Evolutionary conservation across 2,888 invertebrate species (phyloP).

Genomic region (Pseudoips prasinana): DNA sequence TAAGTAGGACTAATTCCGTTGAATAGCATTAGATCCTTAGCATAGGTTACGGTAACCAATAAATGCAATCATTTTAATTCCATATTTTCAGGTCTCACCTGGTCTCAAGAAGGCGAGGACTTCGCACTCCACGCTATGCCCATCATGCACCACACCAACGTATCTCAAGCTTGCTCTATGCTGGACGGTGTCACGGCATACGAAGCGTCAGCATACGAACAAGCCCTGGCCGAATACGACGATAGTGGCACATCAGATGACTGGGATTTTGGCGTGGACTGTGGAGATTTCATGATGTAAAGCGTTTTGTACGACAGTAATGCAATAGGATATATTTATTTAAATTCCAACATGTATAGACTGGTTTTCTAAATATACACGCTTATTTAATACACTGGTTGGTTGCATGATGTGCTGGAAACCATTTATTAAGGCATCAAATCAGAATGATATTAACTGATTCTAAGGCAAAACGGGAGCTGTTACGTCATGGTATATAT

Average conservation of each 20-base stretch:
- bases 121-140: conserved; percentile 85
- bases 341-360: too few relatives aligned
- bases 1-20: too few relatives aligned
- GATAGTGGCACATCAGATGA: conserved; percentile 82
- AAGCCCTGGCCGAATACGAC: conserved; percentile 83
- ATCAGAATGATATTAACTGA: too few relatives aligned
- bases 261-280: conserved; percentile 87
- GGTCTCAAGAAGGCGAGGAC: conserved; percentile 86
- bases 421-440: too few relatives aligned
- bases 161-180: conserved; percentile 81
- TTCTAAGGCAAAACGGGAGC: too few relatives aligned
- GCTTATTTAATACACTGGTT: too few relatives aligned
- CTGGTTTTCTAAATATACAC: too few relatives aligned
- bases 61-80: too few relatives aligned
- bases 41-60: too few relatives aligned
- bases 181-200: conserved; percentile 82
- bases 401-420: too few relatives aligned
- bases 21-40: too few relatives aligned
- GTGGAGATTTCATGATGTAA: conserved; percentile 87
- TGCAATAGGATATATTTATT: background rate
- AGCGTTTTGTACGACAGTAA: conserved; percentile 5
- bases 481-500: too few relatives aligned
- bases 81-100: conserved; percentile 78
- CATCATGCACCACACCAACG: conserved; percentile 84
- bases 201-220: conserved; percentile 82